Evolutionary conservation across 2,797 vertebrate genomes (phyloP).

Genomic region (Trematomus bernacchii): DNA sequence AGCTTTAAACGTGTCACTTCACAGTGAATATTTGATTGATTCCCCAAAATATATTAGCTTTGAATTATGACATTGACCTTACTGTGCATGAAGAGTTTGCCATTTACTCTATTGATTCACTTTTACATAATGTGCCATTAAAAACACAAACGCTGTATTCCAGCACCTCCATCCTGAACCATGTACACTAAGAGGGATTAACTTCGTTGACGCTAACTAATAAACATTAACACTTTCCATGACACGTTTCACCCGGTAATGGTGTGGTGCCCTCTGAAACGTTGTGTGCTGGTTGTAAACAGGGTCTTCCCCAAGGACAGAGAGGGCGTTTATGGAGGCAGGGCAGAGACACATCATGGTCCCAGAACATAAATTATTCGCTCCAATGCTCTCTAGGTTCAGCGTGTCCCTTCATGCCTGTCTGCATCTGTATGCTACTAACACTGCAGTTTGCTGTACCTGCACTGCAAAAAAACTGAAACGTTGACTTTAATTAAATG

Average conservation of each 20-base stretch:
- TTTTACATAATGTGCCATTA: background rate
- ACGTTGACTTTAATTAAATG: too few species aligned
- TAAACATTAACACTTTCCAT: constrained; percentile 7
- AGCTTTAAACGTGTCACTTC: background rate
- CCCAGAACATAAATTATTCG: constrained; percentile 49
- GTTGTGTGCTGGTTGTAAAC: constrained; percentile 15
- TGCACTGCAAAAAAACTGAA: background rate
- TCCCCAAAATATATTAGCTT: constrained; percentile 10
- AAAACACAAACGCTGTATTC: background rate
- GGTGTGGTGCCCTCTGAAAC: constrained; percentile 11
- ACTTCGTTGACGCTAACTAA: constrained; percentile 6
- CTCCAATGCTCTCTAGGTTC: constrained; percentile 20
- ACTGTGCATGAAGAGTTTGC: background rate
- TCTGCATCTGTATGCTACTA: background rate
- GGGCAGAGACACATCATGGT: constrained; percentile 14
- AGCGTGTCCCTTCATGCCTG: background rate
- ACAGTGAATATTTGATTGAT: background rate
- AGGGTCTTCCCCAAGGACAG: constrained; percentile 15
- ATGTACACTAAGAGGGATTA: constrained; percentile 12
- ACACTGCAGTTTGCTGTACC: background rate
- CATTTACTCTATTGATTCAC: constrained; percentile 29
- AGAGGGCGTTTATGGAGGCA: background rate
- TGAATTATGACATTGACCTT: constrained; percentile 14
- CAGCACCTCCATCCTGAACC: background rate
- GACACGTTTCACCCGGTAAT: constrained; percentile 15